These are phyloP conservation scores for Tachina lurida DNA, from an alignment of 2,888 invertebrate genomes.

Conservation along the genomic window DNA sequence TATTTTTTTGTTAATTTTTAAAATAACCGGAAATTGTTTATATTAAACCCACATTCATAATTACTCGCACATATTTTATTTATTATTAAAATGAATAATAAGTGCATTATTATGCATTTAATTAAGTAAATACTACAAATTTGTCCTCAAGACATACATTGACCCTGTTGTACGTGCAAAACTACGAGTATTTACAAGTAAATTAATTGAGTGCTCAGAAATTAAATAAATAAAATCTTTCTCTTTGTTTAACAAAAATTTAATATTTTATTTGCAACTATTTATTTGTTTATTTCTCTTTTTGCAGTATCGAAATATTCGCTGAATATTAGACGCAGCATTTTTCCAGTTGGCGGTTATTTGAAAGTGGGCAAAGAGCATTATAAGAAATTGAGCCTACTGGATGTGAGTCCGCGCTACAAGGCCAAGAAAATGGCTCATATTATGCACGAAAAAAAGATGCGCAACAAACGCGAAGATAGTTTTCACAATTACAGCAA, in stretches of 20 bases:
- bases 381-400: constrained; percentile 76
- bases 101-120: constrained; percentile 33
- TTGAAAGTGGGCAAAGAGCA: constrained; percentile 78
- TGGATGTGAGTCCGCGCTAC: constrained; percentile 79
- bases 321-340: constrained; percentile 77
- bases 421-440: constrained; percentile 78
- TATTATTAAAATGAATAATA: not conserved
- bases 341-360: constrained; percentile 80
- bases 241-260: constrained; percentile 18
- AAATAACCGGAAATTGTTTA: constrained; percentile 58
- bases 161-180: constrained; percentile 55
- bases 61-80: not conserved
- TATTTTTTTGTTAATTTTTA: constrained; percentile 17
- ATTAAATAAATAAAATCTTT: constrained; percentile 23
- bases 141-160: constrained; percentile 67
- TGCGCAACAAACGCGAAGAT: constrained; percentile 78
- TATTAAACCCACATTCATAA: not conserved
- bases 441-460: constrained; percentile 74
- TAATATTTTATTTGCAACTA: not conserved
- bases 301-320: constrained; percentile 77
- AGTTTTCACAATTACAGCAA: constrained; percentile 71
- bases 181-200: constrained; percentile 35
- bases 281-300: constrained; percentile 10
- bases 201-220: constrained; percentile 4
- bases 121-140: constrained; percentile 39